These are phyloP conservation scores for Cheilosia vernalis DNA, from an alignment of 2,888 invertebrate genomes.

Conservation along the genomic window DNA sequence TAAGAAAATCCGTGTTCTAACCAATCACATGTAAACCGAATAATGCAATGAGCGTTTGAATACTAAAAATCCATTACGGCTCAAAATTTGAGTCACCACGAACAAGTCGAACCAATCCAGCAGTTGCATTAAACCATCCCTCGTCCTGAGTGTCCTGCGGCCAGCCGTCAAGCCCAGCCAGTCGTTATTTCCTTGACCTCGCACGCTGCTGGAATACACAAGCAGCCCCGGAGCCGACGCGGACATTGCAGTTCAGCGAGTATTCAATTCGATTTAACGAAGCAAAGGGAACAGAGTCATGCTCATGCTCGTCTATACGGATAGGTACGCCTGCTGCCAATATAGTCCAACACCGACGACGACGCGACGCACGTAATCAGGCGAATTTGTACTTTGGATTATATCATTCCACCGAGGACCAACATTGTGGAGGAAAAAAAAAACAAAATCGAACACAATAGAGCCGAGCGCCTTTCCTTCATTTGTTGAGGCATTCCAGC, in stretches of 20 bases:
- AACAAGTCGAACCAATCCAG: constrained; percentile 14
- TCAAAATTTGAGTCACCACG: constrained; percentile 1
- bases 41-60: too few species aligned
- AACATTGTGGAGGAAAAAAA: constrained; percentile 1
- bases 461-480: constrained; percentile 38
- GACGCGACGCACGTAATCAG: constrained; percentile 62
- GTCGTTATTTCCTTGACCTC: constrained; percentile 54
- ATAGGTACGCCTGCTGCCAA: neutral
- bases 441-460: constrained; percentile 52
- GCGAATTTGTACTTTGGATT: constrained; percentile 55
- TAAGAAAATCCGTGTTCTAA: too few species aligned
- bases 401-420: constrained; percentile 46
- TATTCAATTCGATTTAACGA: constrained; percentile 67
- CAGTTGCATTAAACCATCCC: constrained; percentile 31
- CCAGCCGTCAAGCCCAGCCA: neutral
- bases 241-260: constrained; percentile 51
- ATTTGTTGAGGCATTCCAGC: constrained; percentile 47
- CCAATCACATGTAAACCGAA: too few species aligned
- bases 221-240: constrained; percentile 22
- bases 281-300: constrained; percentile 43
- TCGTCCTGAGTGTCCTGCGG: constrained; percentile 16
- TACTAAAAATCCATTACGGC: too few species aligned
- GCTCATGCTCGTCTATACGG: neutral
- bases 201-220: constrained; percentile 45
- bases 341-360: neutral